Percentiles rank a stretch among this genome's conserved stretches.
Conservation (phyloP, 30 jellyfish, hydroid and myxozoan species). For the Aurelia sp. region DNA sequence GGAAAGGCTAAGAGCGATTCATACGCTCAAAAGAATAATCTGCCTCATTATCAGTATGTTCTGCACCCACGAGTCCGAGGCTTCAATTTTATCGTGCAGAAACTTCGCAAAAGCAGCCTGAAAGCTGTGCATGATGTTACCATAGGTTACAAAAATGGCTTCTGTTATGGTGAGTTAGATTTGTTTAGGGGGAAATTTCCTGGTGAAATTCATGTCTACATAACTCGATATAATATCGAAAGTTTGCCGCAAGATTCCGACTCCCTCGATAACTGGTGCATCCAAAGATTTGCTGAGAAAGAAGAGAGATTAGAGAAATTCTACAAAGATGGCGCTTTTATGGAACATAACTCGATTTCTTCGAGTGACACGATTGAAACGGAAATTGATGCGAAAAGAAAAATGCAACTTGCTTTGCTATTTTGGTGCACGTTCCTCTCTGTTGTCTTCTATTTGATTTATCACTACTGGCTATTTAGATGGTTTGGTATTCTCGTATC, state of each 20-base stretch:
- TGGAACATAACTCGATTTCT: slow-evolving; percentile 44
- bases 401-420: slow-evolving; percentile 28
- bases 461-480: slow-evolving; percentile 32
- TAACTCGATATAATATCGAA: slow-evolving; percentile 71
- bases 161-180: slow-evolving; percentile 91
- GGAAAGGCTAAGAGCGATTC: slow-evolving; percentile 82
- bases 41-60: slow-evolving; percentile 67
- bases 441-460: slow-evolving; percentile 21
- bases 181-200: slow-evolving; percentile 88
- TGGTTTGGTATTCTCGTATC: slow-evolving; percentile 29
- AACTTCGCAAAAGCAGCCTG: slow-evolving; percentile 67
- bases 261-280: slow-evolving; percentile 95
- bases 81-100: slow-evolving; percentile 82
- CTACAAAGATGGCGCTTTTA: slow-evolving; percentile 80
- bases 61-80: slow-evolving; percentile 96
- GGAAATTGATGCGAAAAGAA: slow-evolving; percentile 33
- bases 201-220: slow-evolving; percentile 83
- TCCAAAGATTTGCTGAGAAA: slow-evolving; percentile 87
- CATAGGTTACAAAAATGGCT: slow-evolving; percentile 81
- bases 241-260: slow-evolving; percentile 80
- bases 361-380: slow-evolving; percentile 14
- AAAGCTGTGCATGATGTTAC: slow-evolving; percentile 93
- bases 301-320: slow-evolving; percentile 81
- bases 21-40: slow-evolving; percentile 80
- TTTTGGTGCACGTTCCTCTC: slow-evolving; percentile 65